These are phyloP conservation scores for Arctia plantaginis DNA, from an alignment of 2,888 invertebrate species.

Conservation along the genomic window DNA sequence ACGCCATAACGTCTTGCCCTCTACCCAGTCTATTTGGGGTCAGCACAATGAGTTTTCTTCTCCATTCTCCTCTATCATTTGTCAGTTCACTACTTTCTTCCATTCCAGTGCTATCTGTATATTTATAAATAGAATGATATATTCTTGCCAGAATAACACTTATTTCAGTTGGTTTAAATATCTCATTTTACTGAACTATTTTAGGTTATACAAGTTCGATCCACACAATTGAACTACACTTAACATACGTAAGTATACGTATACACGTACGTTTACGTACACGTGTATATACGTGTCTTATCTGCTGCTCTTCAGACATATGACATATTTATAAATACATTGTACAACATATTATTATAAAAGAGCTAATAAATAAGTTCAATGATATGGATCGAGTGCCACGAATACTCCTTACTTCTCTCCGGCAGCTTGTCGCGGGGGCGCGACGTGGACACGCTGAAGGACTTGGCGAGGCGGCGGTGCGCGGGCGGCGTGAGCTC, in stretches of 20 bases:
- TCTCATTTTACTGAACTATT: constrained; percentile 1
- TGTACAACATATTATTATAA: background rate
- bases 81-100: background rate
- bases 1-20: too few relatives aligned
- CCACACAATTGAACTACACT: background rate
- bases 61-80: background rate
- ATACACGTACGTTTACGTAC: background rate
- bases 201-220: background rate
- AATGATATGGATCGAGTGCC: background rate
- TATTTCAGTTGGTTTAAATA: background rate
- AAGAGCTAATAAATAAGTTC: background rate
- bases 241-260: background rate
- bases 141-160: background rate
- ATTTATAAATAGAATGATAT: background rate
- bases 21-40: too few relatives aligned
- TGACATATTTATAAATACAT: too few relatives aligned
- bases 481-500: constrained; percentile 94
- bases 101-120: background rate
- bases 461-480: constrained; percentile 95
- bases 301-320: background rate
- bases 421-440: constrained; percentile 69
- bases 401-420: constrained; percentile 66
- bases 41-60: background rate
- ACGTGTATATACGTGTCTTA: background rate
- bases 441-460: constrained; percentile 93